Percentiles rank a stretch among this genome's conserved stretches.
These are phyloP conservation scores for Gari tellinella DNA, from an alignment of 2,888 invertebrate species.

Conservation along the genomic window DNA sequence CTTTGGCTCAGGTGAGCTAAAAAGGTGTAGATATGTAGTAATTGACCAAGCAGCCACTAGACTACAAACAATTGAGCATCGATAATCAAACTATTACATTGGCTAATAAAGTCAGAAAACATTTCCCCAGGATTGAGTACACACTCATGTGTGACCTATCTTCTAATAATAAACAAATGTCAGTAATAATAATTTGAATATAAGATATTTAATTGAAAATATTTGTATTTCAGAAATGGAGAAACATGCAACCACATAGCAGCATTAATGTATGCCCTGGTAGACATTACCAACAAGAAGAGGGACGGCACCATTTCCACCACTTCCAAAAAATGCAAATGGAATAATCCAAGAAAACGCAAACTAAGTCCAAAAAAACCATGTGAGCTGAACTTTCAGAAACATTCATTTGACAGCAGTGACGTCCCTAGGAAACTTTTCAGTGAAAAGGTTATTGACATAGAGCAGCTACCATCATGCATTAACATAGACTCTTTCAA, in stretches of 20 bases:
- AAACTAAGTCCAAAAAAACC: conserved; percentile 28
- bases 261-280: conserved; percentile 23
- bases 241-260: conserved; percentile 40
- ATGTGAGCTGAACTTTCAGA: conserved; percentile 3
- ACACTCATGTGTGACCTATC: no score
- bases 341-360: conserved; percentile 36
- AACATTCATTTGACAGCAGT: background rate
- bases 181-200: no score
- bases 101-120: no score
- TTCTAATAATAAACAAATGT: no score
- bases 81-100: no score
- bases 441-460: background rate
- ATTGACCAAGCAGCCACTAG: no score
- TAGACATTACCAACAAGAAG: conserved; percentile 30
- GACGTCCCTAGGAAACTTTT: background rate
- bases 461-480: no score
- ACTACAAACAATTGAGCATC: no score
- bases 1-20: no score
- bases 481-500: conserved; percentile 9
- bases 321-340: conserved; percentile 41
- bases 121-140: no score
- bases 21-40: no score
- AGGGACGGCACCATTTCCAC: conserved; percentile 19
- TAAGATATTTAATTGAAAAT: no score
- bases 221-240: conserved; percentile 26